A percentile compares a stretch with the other conserved stretches of the same genome.
These are phyloP conservation scores for Trachelus tabidus DNA, from an alignment of 2,888 invertebrate species.

Conservation along the genomic window DNA sequence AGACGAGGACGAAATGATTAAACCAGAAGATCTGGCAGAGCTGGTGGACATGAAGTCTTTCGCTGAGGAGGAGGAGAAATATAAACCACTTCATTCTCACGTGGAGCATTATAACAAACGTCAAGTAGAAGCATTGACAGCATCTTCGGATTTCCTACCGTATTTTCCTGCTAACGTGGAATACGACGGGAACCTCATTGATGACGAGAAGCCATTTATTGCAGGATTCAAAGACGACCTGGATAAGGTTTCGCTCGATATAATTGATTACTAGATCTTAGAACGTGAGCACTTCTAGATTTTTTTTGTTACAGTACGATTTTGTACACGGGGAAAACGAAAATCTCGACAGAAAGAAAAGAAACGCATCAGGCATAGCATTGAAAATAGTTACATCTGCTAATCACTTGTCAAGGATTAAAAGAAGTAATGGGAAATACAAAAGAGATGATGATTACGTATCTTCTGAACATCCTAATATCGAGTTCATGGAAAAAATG, in stretches of 20 bases:
- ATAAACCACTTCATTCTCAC: slow-evolving; percentile 56
- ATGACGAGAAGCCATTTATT: slow-evolving; percentile 38
- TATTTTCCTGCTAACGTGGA: background rate
- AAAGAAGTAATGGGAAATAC: background rate
- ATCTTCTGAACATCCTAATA: background rate
- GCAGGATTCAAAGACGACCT: slow-evolving; percentile 49
- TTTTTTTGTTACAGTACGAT: slow-evolving; percentile 14
- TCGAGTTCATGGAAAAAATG: slow-evolving; percentile 21
- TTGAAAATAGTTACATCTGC: background rate
- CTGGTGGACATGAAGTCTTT: slow-evolving; percentile 33
- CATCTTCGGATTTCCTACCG: slow-evolving; percentile 5
- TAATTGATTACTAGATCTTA: background rate
- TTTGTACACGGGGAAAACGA: slow-evolving; percentile 8
- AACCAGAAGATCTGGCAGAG: slow-evolving; percentile 44
- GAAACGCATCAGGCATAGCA: background rate
- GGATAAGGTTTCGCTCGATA: slow-evolving; percentile 33
- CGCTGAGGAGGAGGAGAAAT: slow-evolving; percentile 49
- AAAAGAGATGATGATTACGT: slow-evolving; percentile 23
- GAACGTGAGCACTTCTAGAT: background rate
- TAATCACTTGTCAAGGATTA: background rate
- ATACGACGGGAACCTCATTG: background rate
- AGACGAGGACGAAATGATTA: slow-evolving; percentile 65
- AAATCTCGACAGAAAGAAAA: background rate
- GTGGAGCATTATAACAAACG: slow-evolving; percentile 52
- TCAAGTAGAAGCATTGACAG: slow-evolving; percentile 26